Evolutionary conservation across 2,888 invertebrate species (phyloP), one percentile per base, ranked within the genome.

Genomic region (Rhagium mordax): DNA sequence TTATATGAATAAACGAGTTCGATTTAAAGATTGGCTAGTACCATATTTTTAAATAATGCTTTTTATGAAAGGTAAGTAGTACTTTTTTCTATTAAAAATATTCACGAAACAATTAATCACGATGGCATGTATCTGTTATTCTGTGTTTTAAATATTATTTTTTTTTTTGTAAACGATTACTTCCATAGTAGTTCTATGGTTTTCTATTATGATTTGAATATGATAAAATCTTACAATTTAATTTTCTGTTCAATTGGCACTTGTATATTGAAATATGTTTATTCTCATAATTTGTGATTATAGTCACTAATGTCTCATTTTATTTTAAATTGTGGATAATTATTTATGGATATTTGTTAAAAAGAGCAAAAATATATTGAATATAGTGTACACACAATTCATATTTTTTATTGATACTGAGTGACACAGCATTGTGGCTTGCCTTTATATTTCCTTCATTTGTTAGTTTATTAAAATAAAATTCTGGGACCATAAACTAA

Each of bases 1-100:
- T 71, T 71, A 71, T 71, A 65, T 55, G 51, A 60, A 69, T 69
- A 69, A 69, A 60, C 24, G 67, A 69, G 69, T 69, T 69, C 69
- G 51, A 69, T 61, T 67, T 67, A 41, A 67, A 67, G 47, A 61
- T 61, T 61, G 61, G 61, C 61, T 61, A 61, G 24, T 47, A 61
- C 47, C 61, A 61, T 61, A 48, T 61, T 48, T 61, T 61, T 41
- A 47, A 61, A 48, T 61, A 47, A 47, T 47, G 41, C 21, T 48
- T 61, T 61, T 47, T 48, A 61, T 47, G 13, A 48, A 48, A 61
- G 47, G 41, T 61, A 61, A 61, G 61, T 47, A 61, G 13, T 61
- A 47, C 47, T 61, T 61, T 20, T 3, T 47, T 47, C 21, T 47
- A 61, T 20, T 61, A 61, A 61, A 21, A 47, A 13, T 29, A 27